A percentile compares a stretch with the other conserved stretches of the same genome.
Evolutionary conservation across 1,140 invertebrate genomes (phyloP).

Genomic region (Panagrolaimus sp.): DNA sequence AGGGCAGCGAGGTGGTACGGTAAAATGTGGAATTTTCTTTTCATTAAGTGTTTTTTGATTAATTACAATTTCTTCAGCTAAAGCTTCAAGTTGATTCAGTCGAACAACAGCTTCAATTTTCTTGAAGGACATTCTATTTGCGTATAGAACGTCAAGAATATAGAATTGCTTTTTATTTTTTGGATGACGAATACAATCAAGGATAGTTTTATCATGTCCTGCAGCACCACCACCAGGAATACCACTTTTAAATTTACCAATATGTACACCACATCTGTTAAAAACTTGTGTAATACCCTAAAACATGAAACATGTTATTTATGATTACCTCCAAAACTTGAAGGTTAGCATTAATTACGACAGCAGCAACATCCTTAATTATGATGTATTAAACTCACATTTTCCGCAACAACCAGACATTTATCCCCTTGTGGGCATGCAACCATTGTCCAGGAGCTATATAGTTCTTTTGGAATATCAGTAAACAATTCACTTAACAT

Average conservation of each 20-base stretch:
- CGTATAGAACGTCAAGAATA: neutral
- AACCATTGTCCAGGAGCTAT: neutral
- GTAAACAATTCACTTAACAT: conserved; percentile 17
- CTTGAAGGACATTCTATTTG: neutral
- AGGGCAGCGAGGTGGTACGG: neutral
- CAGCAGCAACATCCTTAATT: too few species aligned
- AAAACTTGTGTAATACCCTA: neutral
- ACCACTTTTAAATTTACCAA: neutral
- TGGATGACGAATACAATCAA: neutral
- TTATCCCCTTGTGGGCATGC: neutral
- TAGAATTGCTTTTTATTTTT: neutral
- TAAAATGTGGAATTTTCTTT: neutral
- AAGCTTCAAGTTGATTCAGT: neutral
- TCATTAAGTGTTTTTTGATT: neutral
- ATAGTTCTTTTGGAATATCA: conserved; percentile 12
- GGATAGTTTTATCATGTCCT: neutral
- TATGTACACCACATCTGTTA: neutral
- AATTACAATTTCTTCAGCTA: neutral
- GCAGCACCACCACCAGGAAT: neutral
- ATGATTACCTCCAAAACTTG: too few species aligned
- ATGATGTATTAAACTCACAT: conserved; percentile 6
- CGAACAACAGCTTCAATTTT: conserved; percentile 1
- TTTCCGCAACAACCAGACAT: neutral
- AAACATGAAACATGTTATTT: too few species aligned
- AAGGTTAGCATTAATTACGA: too few species aligned